Conservation (phyloP, 1,140 invertebrate species). For the Anoplophora glabripennis region DNA sequence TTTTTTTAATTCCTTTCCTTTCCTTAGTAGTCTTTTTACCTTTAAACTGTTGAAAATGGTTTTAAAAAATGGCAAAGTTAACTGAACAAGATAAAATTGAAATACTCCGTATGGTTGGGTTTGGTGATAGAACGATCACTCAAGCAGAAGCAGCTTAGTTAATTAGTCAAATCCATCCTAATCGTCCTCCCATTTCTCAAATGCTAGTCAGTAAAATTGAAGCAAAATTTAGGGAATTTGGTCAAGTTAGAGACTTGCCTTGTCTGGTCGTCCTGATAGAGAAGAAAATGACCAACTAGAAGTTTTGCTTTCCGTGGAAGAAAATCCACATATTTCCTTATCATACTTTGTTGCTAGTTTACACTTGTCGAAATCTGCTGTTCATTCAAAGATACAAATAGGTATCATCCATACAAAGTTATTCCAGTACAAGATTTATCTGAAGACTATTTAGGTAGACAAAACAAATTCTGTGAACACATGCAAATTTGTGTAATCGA, state of each 20-base stretch:
- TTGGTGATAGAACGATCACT: neutral
- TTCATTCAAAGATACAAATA: slow-evolving; percentile 3
- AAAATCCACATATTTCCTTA: neutral
- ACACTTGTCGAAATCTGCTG: no score
- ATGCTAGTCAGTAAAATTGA: slow-evolving; percentile 7
- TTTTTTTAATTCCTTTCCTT: no score
- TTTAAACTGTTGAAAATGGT: neutral
- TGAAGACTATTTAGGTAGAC: slow-evolving; percentile 4
- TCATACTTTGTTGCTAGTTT: neutral
- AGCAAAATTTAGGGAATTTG: slow-evolving; percentile 7
- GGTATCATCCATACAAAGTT: neutral
- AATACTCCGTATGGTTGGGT: neutral
- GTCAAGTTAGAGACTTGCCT: neutral
- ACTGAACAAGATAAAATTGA: slow-evolving; percentile 2
- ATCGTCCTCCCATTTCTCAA: slow-evolving; percentile 9
- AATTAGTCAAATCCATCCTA: slow-evolving; percentile 3
- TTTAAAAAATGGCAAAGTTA: slow-evolving; percentile 4
- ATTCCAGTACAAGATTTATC: slow-evolving; percentile 12
- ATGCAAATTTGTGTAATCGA: slow-evolving; percentile 6
- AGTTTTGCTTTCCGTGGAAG: slow-evolving; percentile 6
- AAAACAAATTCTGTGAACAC: slow-evolving; percentile 7
- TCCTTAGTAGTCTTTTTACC: slow-evolving; percentile 42
- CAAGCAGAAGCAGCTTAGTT: slow-evolving; percentile 2
- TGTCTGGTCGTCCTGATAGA: slow-evolving; percentile 8
- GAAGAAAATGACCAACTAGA: no score